Conservation (phyloP, 2,797 vertebrate genomes). For the Erethizon dorsatum region DNA sequence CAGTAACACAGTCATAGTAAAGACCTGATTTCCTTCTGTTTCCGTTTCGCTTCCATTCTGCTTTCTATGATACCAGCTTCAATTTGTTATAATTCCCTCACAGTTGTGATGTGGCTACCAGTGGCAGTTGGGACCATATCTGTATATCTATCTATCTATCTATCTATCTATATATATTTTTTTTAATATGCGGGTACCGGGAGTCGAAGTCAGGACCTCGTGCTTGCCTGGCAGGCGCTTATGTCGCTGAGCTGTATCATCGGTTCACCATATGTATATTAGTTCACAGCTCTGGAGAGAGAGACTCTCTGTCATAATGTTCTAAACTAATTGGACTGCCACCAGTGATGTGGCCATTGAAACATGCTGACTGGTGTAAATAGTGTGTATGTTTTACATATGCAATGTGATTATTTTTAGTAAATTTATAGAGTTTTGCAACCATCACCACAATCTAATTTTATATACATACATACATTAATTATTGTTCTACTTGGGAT, state of each 20-base stretch:
- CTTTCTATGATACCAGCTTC: slow-evolving; percentile 2
- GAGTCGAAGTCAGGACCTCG: too few species aligned
- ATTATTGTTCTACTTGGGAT: not conserved
- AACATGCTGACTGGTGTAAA: slow-evolving; percentile 18
- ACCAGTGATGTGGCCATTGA: not conserved
- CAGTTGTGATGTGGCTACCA: not conserved
- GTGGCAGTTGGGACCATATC: not conserved
- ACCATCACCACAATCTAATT: slow-evolving; percentile 11
- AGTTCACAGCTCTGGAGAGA: not conserved
- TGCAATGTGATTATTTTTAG: slow-evolving; percentile 53
- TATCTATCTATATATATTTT: too few species aligned
- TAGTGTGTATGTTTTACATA: not conserved
- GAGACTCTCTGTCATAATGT: not conserved
- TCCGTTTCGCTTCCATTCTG: not conserved
- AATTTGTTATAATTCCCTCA: not conserved
- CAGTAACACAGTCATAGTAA: not conserved
- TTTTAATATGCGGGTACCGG: too few species aligned
- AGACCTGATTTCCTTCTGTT: slow-evolving; percentile 23
- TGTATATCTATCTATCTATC: too few species aligned
- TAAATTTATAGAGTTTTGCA: slow-evolving; percentile 50
- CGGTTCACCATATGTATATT: not conserved
- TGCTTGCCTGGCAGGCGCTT: too few species aligned
- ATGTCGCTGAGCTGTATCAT: too few species aligned
- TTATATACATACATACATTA: not conserved
- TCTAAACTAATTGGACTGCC: not conserved